Conservation (phyloP, 1,140 invertebrate genomes). For the Drosophila kohkoa region DNA sequence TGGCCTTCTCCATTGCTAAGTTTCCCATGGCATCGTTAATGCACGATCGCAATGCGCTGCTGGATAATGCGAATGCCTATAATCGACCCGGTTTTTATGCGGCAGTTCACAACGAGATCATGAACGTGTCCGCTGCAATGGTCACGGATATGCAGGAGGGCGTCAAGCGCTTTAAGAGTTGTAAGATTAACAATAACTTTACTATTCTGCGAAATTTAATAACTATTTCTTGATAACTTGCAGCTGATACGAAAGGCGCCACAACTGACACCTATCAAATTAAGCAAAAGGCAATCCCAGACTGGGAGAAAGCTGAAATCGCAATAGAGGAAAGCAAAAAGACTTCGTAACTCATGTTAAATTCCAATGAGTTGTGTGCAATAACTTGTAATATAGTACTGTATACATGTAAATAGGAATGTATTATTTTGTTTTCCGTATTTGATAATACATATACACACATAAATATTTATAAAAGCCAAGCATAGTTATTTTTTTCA, state of each 20-base stretch:
- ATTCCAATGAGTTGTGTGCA: slow-evolving; percentile 23
- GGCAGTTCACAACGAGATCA: slow-evolving; percentile 89
- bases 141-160: slow-evolving; percentile 88
- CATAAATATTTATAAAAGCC: slow-evolving; percentile 26
- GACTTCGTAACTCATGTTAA: slow-evolving; percentile 20
- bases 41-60: slow-evolving; percentile 89
- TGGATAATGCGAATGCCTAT: slow-evolving; percentile 88
- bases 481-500: slow-evolving; percentile 57
- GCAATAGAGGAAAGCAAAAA: slow-evolving; percentile 51
- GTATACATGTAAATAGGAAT: slow-evolving; percentile 36
- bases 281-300: slow-evolving; percentile 85
- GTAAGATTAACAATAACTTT: slow-evolving; percentile 55
- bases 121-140: slow-evolving; percentile 87
- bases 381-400: slow-evolving; percentile 3
- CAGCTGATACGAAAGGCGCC: slow-evolving; percentile 90
- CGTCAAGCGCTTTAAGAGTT: slow-evolving; percentile 89
- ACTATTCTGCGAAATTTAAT: not conserved
- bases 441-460: slow-evolving; percentile 4
- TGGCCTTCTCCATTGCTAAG: slow-evolving; percentile 91
- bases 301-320: slow-evolving; percentile 86
- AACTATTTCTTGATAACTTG: not conserved
- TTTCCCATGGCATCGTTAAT: slow-evolving; percentile 92
- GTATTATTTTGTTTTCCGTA: slow-evolving; percentile 4
- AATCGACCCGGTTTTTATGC: slow-evolving; percentile 86
- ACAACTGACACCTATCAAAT: slow-evolving; percentile 89